Percentiles rank a stretch among this genome's conserved stretches.
Conservation (phyloP, 2,113 vertebrate species). For the Chloropsis hardwickii region DNA sequence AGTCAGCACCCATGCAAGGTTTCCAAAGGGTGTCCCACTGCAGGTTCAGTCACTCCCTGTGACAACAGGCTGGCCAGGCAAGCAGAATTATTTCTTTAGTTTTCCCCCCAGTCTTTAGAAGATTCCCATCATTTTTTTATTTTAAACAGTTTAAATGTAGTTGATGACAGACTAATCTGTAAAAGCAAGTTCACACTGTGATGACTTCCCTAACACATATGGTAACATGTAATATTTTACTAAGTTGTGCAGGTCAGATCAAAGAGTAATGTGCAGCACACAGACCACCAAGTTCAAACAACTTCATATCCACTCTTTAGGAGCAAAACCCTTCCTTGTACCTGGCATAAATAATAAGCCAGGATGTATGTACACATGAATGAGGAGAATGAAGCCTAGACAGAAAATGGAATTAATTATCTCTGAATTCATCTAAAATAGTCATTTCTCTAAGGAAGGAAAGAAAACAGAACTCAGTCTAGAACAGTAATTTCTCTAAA, state of each 20-base stretch:
- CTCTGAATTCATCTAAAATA: neutral
- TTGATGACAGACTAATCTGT: neutral
- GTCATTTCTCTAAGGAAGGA: neutral
- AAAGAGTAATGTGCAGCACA: neutral
- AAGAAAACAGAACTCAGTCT: neutral
- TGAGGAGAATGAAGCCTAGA: neutral
- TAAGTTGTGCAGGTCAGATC: neutral
- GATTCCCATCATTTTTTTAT: neutral
- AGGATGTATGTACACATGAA: neutral
- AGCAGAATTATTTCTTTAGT: neutral
- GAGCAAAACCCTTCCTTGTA: neutral
- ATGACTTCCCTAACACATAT: neutral
- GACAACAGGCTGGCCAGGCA: neutral
- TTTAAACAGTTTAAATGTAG: neutral
- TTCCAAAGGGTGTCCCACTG: neutral
- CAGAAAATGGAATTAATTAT: neutral
- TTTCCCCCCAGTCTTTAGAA: neutral
- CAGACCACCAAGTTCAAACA: neutral
- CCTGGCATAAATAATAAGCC: neutral
- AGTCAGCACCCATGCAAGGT: neutral
- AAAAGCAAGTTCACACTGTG: neutral
- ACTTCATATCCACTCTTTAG: neutral
- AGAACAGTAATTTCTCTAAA: slow-evolving; percentile 8
- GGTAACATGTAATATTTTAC: neutral
- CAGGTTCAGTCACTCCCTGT: neutral